A percentile compares a stretch with the other conserved stretches of the same genome.
These are phyloP conservation scores for Psettodes erumei DNA, from an alignment of 2,113 vertebrate species.

Conservation along the genomic window DNA sequence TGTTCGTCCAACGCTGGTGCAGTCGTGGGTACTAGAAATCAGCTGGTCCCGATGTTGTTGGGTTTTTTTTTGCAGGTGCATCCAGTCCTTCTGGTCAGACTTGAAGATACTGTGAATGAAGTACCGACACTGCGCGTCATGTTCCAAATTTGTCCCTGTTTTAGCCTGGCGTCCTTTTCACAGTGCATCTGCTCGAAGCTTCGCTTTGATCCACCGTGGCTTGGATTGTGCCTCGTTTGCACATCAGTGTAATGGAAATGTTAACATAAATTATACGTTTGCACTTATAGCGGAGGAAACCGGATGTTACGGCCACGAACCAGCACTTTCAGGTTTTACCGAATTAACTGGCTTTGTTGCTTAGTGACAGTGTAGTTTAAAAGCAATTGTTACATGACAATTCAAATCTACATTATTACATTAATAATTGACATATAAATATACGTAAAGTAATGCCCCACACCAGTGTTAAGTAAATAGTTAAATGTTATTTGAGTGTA, in stretches of 20 bases:
- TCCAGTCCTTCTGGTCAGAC: too few relatives aligned
- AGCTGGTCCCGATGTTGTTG: too few relatives aligned
- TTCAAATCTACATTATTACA: background rate
- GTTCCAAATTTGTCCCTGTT: background rate
- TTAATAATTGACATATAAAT: background rate
- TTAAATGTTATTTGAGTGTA: background rate
- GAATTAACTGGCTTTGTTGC: too few relatives aligned
- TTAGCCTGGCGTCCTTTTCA: background rate
- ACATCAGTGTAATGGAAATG: background rate
- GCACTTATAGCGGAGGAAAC: background rate
- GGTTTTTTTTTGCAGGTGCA: too few relatives aligned
- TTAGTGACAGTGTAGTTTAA: background rate
- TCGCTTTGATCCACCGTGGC: background rate
- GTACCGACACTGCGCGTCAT: fast-evolving
- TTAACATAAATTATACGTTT: background rate
- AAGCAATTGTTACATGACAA: background rate
- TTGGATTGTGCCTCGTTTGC: background rate
- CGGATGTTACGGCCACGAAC: background rate
- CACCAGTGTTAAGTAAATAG: background rate
- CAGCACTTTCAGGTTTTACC: background rate
- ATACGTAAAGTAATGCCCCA: background rate
- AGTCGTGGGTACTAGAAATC: background rate
- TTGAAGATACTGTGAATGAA: too few relatives aligned
- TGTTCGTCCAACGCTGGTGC: background rate
- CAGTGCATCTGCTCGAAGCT: background rate